These are phyloP conservation scores for Scleropages formosus DNA, from an alignment of 2,797 vertebrate genomes.

Conservation along the genomic window DNA sequence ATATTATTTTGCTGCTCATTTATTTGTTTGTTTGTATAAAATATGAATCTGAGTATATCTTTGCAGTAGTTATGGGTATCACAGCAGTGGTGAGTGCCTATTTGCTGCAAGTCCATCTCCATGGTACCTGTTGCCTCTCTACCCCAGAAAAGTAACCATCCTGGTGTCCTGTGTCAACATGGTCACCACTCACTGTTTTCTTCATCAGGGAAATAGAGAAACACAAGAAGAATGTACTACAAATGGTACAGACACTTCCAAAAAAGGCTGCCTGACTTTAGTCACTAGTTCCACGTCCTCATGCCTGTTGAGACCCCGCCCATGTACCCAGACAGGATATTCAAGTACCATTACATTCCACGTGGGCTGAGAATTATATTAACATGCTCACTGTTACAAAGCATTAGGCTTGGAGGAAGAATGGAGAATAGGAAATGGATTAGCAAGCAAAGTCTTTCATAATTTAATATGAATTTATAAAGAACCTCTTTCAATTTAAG, in stretches of 20 bases:
- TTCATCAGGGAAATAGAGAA: conserved; percentile 27
- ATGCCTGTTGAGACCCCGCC: no score
- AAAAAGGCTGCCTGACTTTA: no score
- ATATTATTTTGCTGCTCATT: neutral
- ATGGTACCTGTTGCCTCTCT: neutral
- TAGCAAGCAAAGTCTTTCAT: neutral
- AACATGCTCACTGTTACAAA: conserved; percentile 14
- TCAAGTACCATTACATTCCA: no score
- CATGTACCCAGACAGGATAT: no score
- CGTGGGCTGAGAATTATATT: neutral
- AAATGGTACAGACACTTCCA: no score
- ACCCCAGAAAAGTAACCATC: neutral
- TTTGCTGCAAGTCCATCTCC: no score
- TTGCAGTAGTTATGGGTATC: no score
- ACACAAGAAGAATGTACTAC: conserved; percentile 16
- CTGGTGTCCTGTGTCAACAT: conserved; percentile 3
- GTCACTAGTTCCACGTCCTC: no score
- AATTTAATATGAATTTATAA: conserved; percentile 17
- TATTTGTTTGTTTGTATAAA: no score
- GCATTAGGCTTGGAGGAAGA: conserved; percentile 1
- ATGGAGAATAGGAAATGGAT: neutral
- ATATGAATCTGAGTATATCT: no score
- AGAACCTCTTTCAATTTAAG: conserved; percentile 14
- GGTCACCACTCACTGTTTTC: neutral
- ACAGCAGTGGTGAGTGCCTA: no score